Percentiles rank a stretch among this genome's conserved stretches.
Conservation (phyloP, 1,140 invertebrate genomes). For the Lethrus apterus region DNA sequence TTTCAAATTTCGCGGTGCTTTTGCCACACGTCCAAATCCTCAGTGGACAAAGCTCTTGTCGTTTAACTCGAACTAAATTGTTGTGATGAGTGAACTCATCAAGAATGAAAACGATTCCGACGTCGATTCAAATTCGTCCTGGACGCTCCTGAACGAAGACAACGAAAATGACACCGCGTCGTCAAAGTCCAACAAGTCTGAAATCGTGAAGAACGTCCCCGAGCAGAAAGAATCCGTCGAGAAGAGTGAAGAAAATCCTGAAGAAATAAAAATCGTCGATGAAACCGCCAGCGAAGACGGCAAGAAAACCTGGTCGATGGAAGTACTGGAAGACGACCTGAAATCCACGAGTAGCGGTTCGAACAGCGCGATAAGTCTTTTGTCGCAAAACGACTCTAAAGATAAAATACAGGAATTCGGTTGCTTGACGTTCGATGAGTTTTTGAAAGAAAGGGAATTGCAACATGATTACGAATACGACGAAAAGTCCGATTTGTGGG, state of each 20-base stretch:
- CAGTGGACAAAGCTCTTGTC: background rate
- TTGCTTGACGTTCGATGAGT: conserved; percentile 20
- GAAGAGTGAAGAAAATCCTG: background rate
- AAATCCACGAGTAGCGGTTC: background rate
- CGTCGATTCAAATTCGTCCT: conserved; percentile 11
- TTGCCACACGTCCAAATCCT: conserved; percentile 9
- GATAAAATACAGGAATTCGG: conserved; percentile 7
- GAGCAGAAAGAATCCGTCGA: background rate
- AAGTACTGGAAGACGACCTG: conserved; percentile 1
- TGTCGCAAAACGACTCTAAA: background rate
- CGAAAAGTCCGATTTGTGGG: conserved; percentile 5
- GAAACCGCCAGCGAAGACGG: no score
- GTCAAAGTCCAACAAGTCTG: no score
- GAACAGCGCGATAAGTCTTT: background rate
- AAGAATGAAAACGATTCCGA: conserved; percentile 9
- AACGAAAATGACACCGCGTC: conserved; percentile 1
- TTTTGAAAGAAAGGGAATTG: conserved; percentile 4
- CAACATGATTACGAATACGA: conserved; percentile 19
- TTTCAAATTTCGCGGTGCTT: conserved; percentile 2
- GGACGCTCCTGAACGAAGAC: conserved; percentile 7
- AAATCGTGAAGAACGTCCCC: no score
- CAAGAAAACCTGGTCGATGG: no score
- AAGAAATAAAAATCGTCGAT: conserved; percentile 6
- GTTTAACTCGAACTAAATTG: conserved; percentile 1
- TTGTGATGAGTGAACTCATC: background rate